These are phyloP conservation scores for Enoplolaimus lenunculus DNA, from an alignment of 2,888 invertebrate genomes.

Conservation along the genomic window DNA sequence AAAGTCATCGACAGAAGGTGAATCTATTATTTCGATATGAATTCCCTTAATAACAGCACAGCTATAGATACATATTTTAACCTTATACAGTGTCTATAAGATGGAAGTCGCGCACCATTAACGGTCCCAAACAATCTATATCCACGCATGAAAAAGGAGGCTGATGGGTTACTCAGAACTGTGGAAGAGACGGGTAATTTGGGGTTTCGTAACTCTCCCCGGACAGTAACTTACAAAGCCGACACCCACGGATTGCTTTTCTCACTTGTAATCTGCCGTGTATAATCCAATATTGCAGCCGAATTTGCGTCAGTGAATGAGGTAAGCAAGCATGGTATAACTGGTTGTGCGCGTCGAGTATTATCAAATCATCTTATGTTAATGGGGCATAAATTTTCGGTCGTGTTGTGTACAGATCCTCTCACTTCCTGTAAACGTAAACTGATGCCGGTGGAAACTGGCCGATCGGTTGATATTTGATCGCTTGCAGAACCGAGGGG, in stretches of 20 bases:
- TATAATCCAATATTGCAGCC: neutral
- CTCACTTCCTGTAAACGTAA: too few relatives aligned
- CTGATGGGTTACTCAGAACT: neutral
- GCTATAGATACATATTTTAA: neutral
- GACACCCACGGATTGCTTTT: neutral
- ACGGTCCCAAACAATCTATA: neutral
- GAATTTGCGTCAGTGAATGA: too few relatives aligned
- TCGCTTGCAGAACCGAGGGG: too few relatives aligned
- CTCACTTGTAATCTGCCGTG: neutral
- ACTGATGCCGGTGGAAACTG: too few relatives aligned
- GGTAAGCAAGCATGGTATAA: too few relatives aligned
- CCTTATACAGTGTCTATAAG: neutral
- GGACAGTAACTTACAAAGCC: neutral
- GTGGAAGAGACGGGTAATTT: neutral
- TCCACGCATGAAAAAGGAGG: neutral
- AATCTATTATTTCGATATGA: neutral
- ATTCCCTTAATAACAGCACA: neutral
- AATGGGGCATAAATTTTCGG: neutral
- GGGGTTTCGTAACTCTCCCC: neutral
- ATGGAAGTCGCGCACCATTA: neutral
- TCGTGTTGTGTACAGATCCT: too few relatives aligned
- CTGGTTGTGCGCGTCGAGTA: too few relatives aligned
- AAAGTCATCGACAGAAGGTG: neutral
- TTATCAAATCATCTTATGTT: neutral
- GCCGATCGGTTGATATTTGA: too few relatives aligned